phyloP scores from a whole-genome alignment of 2,888 invertebrate species.

The Heliconius ismenius region DNA sequence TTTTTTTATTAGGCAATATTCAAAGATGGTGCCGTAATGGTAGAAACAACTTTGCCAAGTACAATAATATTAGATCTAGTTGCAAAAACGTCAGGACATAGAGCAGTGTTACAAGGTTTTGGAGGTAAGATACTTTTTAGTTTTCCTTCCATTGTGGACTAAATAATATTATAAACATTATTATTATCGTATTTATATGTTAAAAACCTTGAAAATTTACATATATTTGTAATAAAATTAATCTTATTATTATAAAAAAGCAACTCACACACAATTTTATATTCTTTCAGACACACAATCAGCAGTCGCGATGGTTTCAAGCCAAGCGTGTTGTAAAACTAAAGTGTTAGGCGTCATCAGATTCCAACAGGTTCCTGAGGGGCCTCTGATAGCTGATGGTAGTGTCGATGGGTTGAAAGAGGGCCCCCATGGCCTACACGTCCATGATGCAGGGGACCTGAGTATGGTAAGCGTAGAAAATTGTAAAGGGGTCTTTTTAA shows the following conservation, averaged over 20 bases:
- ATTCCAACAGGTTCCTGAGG: slow-evolving; percentile 84
- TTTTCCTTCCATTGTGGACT: not conserved
- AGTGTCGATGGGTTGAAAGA: slow-evolving; percentile 88
- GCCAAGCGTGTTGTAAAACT: slow-evolving; percentile 62
- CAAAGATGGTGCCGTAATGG: slow-evolving; percentile 85
- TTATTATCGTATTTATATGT: no score
- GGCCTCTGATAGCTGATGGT: slow-evolving; percentile 89
- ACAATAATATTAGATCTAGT: slow-evolving; percentile 74
- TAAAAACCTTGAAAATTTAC: no score
- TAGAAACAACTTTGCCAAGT: slow-evolving; percentile 85
- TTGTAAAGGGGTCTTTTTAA: not conserved
- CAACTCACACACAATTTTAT: no score
- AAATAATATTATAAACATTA: no score
- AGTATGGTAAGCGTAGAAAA: slow-evolving; percentile 81
- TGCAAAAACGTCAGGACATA: slow-evolving; percentile 83
- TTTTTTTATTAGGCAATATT: slow-evolving; percentile 69
- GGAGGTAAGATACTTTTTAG: slow-evolving; percentile 80
- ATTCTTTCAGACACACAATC: slow-evolving; percentile 61
- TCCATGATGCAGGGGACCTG: slow-evolving; percentile 95
- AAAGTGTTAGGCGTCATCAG: slow-evolving; percentile 88
- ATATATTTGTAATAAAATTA: no score
- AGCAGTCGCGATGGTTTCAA: slow-evolving; percentile 88
- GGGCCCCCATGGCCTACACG: slow-evolving; percentile 90
- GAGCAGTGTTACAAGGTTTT: slow-evolving; percentile 90
- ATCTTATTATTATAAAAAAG: no score